phyloP scores from a whole-genome alignment of 2,797 vertebrate genomes.

The Rhinogobio ventralis region DNA sequence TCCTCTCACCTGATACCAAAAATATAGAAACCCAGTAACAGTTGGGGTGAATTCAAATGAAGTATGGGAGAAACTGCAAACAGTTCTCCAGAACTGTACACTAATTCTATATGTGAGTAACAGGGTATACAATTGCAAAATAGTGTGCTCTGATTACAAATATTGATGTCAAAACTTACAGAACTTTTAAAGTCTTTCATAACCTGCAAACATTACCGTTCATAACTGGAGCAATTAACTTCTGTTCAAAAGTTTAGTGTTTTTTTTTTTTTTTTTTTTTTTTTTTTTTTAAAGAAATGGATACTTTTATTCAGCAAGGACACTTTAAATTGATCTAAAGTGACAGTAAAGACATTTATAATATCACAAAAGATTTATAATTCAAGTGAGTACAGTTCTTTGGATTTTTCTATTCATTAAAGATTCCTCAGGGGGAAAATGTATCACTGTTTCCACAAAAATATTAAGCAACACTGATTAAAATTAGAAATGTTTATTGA shows the following conservation, averaged over 20 bases:
- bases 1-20: conserved; percentile 18
- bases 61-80: neutral
- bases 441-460: neutral
- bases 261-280: no score
- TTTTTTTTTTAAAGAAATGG: neutral
- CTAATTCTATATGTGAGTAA: neutral
- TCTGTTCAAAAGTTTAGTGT: neutral
- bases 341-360: neutral
- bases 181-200: neutral
- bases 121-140: neutral
- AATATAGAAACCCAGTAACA: conserved; percentile 3
- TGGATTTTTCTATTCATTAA: neutral
- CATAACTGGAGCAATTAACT: neutral
- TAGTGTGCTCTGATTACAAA: neutral
- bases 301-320: neutral
- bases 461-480: neutral
- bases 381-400: neutral
- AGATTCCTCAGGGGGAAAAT: no score
- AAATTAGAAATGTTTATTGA: neutral
- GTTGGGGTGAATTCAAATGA: neutral
- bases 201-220: no score
- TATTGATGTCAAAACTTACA: neutral
- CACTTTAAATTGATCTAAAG: neutral
- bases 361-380: neutral
- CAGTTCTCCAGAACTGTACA: neutral